Evolutionary conservation across 2,888 invertebrate species (phyloP).

Genomic region (Callyntrura guangdongensis): DNA sequence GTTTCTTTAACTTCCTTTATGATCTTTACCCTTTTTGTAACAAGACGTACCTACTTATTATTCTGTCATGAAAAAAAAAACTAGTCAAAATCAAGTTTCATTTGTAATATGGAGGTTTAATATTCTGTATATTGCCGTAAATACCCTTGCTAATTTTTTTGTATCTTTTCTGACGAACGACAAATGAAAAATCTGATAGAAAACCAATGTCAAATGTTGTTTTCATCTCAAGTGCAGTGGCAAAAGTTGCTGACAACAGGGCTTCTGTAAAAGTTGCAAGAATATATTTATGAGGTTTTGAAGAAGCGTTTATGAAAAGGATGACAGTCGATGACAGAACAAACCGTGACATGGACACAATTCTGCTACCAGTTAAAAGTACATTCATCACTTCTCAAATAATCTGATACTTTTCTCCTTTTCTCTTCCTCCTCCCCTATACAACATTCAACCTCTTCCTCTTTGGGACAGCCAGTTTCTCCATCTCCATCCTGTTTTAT

Average conservation of each 20-base stretch:
- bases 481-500: not conserved
- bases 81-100: not conserved
- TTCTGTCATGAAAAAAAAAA: not conserved
- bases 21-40: not conserved
- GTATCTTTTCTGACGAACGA: not conserved
- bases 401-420: not conserved
- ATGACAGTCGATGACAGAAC: constrained; percentile 61
- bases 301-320: constrained; percentile 8
- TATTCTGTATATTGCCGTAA: not conserved
- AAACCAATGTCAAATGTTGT: not conserved
- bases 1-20: not conserved
- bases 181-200: not conserved
- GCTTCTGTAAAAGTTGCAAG: not conserved
- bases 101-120: not conserved
- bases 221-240: constrained; percentile 6
- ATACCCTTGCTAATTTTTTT: not conserved
- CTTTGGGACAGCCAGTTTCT: not conserved
- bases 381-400: constrained; percentile 9
- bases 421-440: not conserved
- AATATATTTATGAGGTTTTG: not conserved
- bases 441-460: not conserved
- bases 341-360: constrained; percentile 53
- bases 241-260: constrained; percentile 36
- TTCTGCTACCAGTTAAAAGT: constrained; percentile 42
- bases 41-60: too few relatives aligned